Base-by-base conservation (phyloP, 2,113 vertebrate species). In the Campylomormyrus numenius region DNA sequence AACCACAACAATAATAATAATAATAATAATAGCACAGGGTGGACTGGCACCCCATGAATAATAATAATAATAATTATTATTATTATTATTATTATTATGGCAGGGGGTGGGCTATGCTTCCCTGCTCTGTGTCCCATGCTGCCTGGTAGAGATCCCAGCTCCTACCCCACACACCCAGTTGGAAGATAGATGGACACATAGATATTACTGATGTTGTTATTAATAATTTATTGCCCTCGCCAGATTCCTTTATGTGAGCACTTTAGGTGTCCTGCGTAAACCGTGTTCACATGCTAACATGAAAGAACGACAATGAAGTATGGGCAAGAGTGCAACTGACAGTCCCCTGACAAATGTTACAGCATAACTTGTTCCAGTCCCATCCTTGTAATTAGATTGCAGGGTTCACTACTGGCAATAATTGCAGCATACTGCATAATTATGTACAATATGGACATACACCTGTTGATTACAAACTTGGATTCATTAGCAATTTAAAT, bases 301-400 rank as follows among this genome's bases (percentile, higher is more conserved):
- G 35, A 87, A 35, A 15, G 50, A 56, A 53, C 15, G n/a, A n/a
- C 50, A 10, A 49, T 31, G n/a, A 53, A 19, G 17, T 35, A 5
- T 53, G 50, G 27, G 85, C 35, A 27, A 17, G 31, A 50, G 8
- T 24, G 8, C 87, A n/a, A 24, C 52, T 49, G 53, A 45, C 50
- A 88, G 39, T 13, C 31, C 50, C 31, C 35, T 45, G 56, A 66
- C 52, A 66, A 88, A 66, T 42, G 56, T 42, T 13, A 15, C 35
- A 45, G 35, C 52, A 46, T 88, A 45, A 46, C 56, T 9, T 58
- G 49, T 42, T 66, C n/a, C 35, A 45, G 35, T 88, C 19, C 19
- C 39, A 42, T 88, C 53, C 19, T 62, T 62, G 56, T 62, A 88
- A 88, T 88, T 88, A 45, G 87, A 88, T 66, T 53, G 85, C 85